Evolutionary conservation across 2,113 vertebrate genomes (phyloP).

Genomic region (Pogonocichla stellata): DNA sequence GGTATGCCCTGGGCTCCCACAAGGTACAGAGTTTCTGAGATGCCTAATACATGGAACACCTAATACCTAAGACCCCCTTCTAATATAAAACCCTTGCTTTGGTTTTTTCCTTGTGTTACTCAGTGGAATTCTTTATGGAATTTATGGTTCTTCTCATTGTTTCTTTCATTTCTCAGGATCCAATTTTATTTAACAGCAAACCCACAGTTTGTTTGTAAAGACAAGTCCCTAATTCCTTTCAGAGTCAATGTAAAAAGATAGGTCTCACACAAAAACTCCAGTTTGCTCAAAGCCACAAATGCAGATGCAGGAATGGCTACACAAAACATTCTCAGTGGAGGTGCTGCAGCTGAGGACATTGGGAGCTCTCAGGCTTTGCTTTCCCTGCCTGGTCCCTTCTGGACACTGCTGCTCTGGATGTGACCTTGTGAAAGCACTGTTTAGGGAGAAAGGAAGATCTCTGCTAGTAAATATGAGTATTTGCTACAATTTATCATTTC

Average conservation of each 20-base stretch:
- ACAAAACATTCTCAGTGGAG: not conserved
- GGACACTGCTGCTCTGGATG: not conserved
- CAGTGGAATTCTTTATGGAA: not conserved
- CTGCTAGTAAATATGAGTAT: not conserved
- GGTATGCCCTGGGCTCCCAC: too few species aligned
- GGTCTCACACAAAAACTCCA: not conserved
- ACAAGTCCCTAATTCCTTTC: not conserved
- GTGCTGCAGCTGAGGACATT: not conserved
- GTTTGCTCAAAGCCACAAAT: not conserved
- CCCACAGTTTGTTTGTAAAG: not conserved
- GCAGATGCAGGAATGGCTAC: not conserved
- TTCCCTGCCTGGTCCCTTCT: not conserved
- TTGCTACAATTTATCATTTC: not conserved
- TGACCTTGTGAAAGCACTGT: not conserved
- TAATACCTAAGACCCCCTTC: not conserved
- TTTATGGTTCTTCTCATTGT: not conserved
- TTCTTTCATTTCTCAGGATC: not conserved
- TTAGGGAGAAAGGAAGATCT: not conserved
- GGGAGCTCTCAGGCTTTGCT: not conserved
- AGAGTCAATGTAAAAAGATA: not conserved
- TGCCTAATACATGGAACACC: not conserved
- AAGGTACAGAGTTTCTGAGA: not conserved
- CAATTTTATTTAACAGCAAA: not conserved
- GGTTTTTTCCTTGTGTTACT: not conserved
- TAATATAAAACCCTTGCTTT: not conserved